phyloP scores from a whole-genome alignment of 2,888 invertebrate species.

The Melanchra persicariae region DNA sequence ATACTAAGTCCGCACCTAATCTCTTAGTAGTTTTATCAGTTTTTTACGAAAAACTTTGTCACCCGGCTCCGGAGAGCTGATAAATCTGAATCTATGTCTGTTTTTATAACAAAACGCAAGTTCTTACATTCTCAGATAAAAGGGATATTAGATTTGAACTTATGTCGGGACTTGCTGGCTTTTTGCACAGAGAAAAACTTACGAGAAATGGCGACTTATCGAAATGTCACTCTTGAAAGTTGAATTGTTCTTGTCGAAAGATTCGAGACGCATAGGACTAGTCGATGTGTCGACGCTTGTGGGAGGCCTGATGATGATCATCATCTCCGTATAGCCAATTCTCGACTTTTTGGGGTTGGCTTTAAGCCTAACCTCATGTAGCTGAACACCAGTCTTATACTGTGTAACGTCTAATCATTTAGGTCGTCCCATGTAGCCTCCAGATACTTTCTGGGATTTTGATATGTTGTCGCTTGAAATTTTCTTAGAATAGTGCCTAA shows the following conservation, averaged over 20 bases:
- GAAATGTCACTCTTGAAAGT: neutral
- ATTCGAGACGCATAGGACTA: too few species aligned
- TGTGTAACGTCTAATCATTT: too few species aligned
- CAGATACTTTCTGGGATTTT: too few species aligned
- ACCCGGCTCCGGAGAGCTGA: conserved; percentile 16
- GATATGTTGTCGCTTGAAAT: too few species aligned
- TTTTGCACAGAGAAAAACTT: conserved; percentile 2
- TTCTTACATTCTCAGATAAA: conserved; percentile 38
- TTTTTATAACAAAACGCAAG: conserved; percentile 51
- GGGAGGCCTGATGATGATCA: too few species aligned
- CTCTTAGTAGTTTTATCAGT: conserved; percentile 55
- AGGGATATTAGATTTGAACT: conserved; percentile 48
- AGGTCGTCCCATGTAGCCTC: too few species aligned
- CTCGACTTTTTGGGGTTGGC: too few species aligned
- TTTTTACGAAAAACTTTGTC: conserved; percentile 57
- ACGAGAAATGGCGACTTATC: neutral
- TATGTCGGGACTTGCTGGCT: conserved; percentile 1
- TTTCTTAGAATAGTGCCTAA: too few species aligned
- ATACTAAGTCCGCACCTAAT: conserved; percentile 30
- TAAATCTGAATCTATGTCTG: conserved; percentile 43
- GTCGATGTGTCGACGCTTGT: too few species aligned
- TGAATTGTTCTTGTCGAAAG: neutral
- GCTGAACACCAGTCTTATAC: too few species aligned
- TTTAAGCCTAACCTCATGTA: too few species aligned
- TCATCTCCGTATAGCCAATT: too few species aligned